Conservation (phyloP, 2,797 vertebrate genomes). For the Pangasius krempfi region DNA sequence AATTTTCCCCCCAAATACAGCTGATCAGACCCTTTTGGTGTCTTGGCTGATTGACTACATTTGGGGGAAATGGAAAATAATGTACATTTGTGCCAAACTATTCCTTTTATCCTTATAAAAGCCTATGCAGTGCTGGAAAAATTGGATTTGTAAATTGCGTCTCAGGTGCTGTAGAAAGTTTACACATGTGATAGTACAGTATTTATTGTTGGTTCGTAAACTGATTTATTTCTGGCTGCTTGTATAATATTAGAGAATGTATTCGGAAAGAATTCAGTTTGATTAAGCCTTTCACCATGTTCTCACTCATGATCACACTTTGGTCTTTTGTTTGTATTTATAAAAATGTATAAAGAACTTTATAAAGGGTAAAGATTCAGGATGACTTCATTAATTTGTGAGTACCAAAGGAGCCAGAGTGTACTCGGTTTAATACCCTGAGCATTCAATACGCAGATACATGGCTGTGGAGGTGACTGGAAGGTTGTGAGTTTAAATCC, state of each 20-base stretch:
- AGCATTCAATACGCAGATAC: not conserved
- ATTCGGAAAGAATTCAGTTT: not conserved
- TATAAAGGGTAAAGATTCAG: not conserved
- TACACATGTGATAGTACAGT: constrained; percentile 19
- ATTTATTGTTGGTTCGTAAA: constrained; percentile 2
- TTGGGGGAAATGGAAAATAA: not conserved
- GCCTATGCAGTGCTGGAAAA: not conserved
- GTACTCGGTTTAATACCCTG: not conserved
- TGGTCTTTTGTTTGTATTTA: not conserved
- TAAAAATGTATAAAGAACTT: not conserved
- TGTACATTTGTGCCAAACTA: not conserved
- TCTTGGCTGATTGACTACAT: not conserved
- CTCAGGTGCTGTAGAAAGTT: constrained; percentile 28
- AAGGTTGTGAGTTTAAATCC: not conserved
- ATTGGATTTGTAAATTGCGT: not conserved
- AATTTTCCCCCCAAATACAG: not conserved
- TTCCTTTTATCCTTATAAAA: not conserved
- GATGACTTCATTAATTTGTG: not conserved
- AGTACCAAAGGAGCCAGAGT: not conserved
- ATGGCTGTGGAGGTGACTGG: not conserved
- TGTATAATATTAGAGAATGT: not conserved
- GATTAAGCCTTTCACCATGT: not conserved
- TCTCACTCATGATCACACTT: not conserved
- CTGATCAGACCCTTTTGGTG: no score
- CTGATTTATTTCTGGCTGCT: not conserved